phyloP scores from a whole-genome alignment of 2,113 vertebrate species.

The Acinonyx jubatus region DNA sequence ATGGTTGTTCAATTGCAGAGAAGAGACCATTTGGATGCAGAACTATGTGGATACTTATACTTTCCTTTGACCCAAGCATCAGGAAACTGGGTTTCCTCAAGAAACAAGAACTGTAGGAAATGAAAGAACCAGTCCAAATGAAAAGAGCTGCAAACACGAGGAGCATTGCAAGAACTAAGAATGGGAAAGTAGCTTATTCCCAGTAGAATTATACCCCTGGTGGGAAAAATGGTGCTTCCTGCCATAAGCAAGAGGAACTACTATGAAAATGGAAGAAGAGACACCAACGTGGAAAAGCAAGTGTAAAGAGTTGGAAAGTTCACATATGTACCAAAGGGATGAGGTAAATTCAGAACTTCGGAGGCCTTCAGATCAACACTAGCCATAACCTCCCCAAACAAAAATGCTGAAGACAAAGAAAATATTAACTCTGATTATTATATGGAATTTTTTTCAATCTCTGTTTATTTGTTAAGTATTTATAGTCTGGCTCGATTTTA shows the following conservation, averaged over 20 bases:
- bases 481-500: neutral
- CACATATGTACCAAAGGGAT: neutral
- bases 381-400: neutral
- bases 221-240: neutral
- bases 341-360: neutral
- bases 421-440: neutral
- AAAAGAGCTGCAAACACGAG: neutral
- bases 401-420: neutral
- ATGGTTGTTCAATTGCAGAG: neutral
- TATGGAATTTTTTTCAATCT: neutral
- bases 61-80: neutral
- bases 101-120: neutral
- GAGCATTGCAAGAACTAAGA: neutral
- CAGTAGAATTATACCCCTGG: neutral
- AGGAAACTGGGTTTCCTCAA: neutral
- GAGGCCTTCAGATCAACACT: neutral
- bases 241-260: neutral
- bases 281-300: neutral
- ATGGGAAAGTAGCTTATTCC: neutral
- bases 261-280: neutral
- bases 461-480: neutral
- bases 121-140: neutral
- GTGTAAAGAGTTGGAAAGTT: neutral
- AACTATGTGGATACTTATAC: neutral
- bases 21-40: neutral